These are phyloP conservation scores for Chanos chanos DNA, from an alignment of 2,797 vertebrate species.

Conservation along the genomic window DNA sequence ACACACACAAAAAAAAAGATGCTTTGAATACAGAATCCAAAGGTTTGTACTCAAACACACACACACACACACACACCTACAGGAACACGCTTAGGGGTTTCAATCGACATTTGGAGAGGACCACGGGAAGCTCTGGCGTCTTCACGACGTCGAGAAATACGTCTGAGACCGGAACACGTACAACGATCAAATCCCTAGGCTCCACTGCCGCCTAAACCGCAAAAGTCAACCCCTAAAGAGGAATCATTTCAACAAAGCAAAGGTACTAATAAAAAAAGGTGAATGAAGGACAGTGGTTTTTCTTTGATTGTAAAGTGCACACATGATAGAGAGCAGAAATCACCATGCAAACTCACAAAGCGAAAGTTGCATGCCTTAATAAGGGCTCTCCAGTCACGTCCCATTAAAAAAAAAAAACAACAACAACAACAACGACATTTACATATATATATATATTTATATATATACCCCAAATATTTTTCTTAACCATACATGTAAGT, in stretches of 20 bases:
- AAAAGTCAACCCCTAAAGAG: constrained; percentile 10
- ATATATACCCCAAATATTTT: constrained; percentile 47
- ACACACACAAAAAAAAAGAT: too few species aligned
- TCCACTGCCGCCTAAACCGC: too few species aligned
- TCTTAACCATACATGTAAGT: constrained; percentile 46
- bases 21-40: too few species aligned
- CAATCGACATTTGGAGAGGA: too few species aligned
- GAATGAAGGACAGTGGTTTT: constrained; percentile 37
- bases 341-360: constrained; percentile 76
- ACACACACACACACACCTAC: background rate
- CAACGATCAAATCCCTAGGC: too few species aligned
- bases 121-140: too few species aligned
- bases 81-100: constrained; percentile 12
- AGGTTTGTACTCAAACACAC: background rate
- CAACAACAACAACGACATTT: constrained; percentile 43
- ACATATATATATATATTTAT: too few species aligned
- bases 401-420: constrained; percentile 27
- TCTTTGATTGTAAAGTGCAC: constrained; percentile 48
- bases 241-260: constrained; percentile 7
- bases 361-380: constrained; percentile 70
- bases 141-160: too few species aligned
- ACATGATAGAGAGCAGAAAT: constrained; percentile 51
- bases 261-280: constrained; percentile 7
- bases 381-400: constrained; percentile 39
- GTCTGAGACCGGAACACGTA: too few species aligned